Conservation (phyloP, 2,888 invertebrate genomes). For the Scaptomyza polygonia region DNA sequence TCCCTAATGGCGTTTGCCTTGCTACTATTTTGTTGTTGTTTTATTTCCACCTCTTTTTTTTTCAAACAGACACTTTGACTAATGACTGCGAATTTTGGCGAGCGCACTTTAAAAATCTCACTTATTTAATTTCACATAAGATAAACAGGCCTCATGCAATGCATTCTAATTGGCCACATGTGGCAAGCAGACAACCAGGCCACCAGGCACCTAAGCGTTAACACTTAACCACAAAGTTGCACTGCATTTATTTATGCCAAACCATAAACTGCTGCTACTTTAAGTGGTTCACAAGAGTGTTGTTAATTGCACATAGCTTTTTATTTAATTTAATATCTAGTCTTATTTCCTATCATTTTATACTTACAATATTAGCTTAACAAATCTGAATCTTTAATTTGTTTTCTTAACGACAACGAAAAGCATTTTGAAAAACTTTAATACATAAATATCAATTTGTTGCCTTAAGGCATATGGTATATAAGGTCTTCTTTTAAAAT, state of each 20-base stretch:
- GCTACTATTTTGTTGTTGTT: conserved; percentile 7
- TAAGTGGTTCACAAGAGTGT: conserved; percentile 27
- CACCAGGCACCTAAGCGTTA: neutral
- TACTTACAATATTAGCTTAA: no score
- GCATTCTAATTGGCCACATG: conserved; percentile 65
- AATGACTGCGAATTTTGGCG: conserved; percentile 57
- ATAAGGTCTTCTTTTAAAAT: neutral
- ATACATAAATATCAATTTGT: neutral
- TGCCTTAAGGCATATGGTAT: neutral
- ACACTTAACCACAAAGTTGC: conserved; percentile 15
- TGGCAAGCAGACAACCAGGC: conserved; percentile 6
- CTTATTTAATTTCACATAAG: conserved; percentile 47
- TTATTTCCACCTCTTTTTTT: neutral
- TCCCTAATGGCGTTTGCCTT: conserved; percentile 72
- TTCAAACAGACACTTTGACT: conserved; percentile 52
- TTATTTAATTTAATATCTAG: neutral
- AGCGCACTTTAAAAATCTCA: conserved; percentile 41
- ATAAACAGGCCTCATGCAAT: conserved; percentile 42
- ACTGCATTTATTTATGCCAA: conserved; percentile 34
- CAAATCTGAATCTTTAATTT: neutral
- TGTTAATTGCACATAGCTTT: conserved; percentile 47
- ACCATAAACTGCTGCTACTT: conserved; percentile 8
- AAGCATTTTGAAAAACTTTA: neutral
- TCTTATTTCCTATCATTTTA: no score
- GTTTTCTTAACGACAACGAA: neutral